Evolutionary conservation across 2,113 vertebrate genomes (phyloP), one percentile per base, ranked within the genome.

Genomic region (Sander vitreus): DNA sequence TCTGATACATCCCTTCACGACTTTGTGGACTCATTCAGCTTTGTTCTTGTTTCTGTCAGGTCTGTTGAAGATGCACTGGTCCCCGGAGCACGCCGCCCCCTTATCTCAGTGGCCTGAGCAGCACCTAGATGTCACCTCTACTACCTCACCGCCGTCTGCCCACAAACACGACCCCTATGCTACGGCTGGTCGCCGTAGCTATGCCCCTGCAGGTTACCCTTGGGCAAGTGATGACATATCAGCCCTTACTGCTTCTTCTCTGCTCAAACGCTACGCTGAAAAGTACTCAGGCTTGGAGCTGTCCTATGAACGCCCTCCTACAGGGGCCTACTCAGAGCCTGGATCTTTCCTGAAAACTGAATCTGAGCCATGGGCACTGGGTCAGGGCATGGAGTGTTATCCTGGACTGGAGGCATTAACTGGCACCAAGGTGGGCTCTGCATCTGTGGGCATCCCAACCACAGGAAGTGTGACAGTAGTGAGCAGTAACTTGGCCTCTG

Each of bases 21-120:
- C n/a, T 57, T 33, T 75, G 53, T 78, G 11, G 18, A 33, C 27
- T 84, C 68, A 92, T 16, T 70, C 27, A 36, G 19, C 0, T 80
- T 51, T 59, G 43, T n/a, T 65, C 11, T 80, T 55, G 15, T 86
- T 47, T 55, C 51, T 59, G 12, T 74, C 78, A 96, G 95, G 94
- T 90, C 95, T 97, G 92, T 96, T 89, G 94, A 99, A 98, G 96
- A 99, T 99, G 97, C 97, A 98, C 96, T 99, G 98, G 98, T 97
- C 97, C 96, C 97, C 97, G 91, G 97, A 98, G 94, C 97, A 98
- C 95, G 95, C 95, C 90, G 96, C 97, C 96, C 95, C 97, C 92
- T 95, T 98, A 90, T 96, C 96, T 96, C 97, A 98, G 96, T 98
- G 97, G 97, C 97, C 97, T 79, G 97, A 99, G 95, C 97, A 99